Evolutionary conservation across 2,797 vertebrate genomes (phyloP).

Genomic region (Ctenochaetus hawaiiensis): DNA sequence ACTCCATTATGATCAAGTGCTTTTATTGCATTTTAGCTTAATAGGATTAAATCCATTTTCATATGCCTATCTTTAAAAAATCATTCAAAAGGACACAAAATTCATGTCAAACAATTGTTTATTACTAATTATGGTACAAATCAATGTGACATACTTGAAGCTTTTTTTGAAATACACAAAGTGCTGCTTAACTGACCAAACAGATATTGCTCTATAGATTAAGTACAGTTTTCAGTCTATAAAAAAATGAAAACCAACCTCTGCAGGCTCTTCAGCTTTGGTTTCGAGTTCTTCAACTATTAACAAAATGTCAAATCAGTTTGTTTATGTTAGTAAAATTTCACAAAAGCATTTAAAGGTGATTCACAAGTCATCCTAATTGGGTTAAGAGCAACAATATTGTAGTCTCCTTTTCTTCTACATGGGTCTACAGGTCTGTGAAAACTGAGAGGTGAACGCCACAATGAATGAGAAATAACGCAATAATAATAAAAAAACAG

Average conservation of each 20-base stretch:
- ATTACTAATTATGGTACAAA: slow-evolving; percentile 99
- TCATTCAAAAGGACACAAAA: slow-evolving; percentile 63
- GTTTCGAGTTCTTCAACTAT: slow-evolving; percentile 94
- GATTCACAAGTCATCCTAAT: slow-evolving; percentile 79
- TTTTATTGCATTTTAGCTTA: not conserved
- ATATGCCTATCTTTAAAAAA: not conserved
- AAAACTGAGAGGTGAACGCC: slow-evolving; percentile 74
- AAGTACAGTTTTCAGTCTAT: slow-evolving; percentile 93
- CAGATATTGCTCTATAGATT: slow-evolving; percentile 99
- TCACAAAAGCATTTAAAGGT: slow-evolving; percentile 68
- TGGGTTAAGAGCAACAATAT: slow-evolving; percentile 88
- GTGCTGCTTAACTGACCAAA: slow-evolving; percentile 99
- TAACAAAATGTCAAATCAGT: slow-evolving; percentile 72
- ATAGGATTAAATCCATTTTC: not conserved
- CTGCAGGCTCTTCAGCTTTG: slow-evolving; percentile 98
- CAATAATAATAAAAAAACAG: slow-evolving; percentile 56
- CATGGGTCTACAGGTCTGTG: slow-evolving; percentile 69
- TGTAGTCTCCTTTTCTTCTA: slow-evolving; percentile 71
- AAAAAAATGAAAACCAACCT: slow-evolving; percentile 91
- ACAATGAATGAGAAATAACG: slow-evolving; percentile 60
- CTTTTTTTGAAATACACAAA: slow-evolving; percentile 98
- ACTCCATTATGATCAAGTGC: too few species aligned
- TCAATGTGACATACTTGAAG: slow-evolving; percentile 99
- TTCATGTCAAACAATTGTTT: slow-evolving; percentile 99
- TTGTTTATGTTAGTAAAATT: slow-evolving; percentile 71